A percentile compares a stretch with the other conserved stretches of the same genome.
Evolutionary conservation across 92 coral and sea anemone genomes (phyloP).

Genomic region (Porites evermanni): DNA sequence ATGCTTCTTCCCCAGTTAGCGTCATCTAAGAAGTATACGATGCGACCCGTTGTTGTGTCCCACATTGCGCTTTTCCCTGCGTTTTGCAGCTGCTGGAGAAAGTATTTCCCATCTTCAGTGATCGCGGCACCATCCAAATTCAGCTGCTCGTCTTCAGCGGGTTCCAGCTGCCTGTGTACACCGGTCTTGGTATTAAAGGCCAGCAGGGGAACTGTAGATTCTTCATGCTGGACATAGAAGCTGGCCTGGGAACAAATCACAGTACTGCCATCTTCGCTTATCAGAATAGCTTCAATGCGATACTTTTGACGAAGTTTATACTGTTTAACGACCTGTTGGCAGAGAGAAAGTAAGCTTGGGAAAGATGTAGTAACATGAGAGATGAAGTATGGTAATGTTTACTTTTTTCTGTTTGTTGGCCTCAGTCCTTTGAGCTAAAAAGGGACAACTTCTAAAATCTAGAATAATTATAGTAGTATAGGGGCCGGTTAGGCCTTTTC

Average conservation of each 20-base stretch:
- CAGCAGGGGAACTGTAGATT: slow-evolving; percentile 68
- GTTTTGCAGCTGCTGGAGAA: slow-evolving; percentile 48
- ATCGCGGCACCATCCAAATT: slow-evolving; percentile 71
- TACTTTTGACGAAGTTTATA: slow-evolving; percentile 80
- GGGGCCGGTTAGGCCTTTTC: no score
- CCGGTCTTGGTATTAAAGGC: slow-evolving; percentile 67
- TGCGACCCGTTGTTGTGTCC: slow-evolving; percentile 49
- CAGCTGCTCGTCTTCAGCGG: slow-evolving; percentile 58
- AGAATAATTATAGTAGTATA: no score
- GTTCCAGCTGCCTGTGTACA: slow-evolving; percentile 58
- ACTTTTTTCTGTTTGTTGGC: no score
- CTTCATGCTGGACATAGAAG: slow-evolving; percentile 47
- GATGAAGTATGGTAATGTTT: no score
- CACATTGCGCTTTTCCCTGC: slow-evolving; percentile 42
- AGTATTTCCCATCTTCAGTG: slow-evolving; percentile 83
- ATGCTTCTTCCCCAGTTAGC: slow-evolving; percentile 36
- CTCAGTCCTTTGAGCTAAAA: no score
- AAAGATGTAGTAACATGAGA: not conserved
- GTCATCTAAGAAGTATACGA: slow-evolving; percentile 43
- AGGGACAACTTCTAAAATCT: no score
- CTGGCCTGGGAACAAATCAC: slow-evolving; percentile 72
- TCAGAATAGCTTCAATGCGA: slow-evolving; percentile 80
- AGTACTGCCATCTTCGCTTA: slow-evolving; percentile 73
- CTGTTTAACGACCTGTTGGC: slow-evolving; percentile 58
- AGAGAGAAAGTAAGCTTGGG: not conserved